Conservation (phyloP, 2,888 invertebrate genomes). For the Microctonus hyperodae region DNA sequence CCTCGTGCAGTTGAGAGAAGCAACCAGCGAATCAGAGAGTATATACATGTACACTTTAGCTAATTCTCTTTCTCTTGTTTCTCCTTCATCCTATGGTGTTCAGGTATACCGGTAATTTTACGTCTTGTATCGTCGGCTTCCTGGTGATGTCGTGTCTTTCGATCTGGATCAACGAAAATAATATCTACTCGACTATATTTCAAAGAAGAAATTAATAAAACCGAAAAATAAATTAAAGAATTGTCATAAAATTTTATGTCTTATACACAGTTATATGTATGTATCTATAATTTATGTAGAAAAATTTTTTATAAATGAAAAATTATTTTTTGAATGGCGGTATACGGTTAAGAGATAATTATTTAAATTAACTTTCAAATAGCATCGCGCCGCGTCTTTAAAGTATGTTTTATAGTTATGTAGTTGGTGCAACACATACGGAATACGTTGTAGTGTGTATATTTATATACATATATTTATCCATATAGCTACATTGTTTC, state of each 20-base stretch:
- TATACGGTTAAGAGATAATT: too few species aligned
- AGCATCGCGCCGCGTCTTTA: too few species aligned
- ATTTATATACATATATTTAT: conserved; percentile 12
- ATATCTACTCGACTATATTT: background rate
- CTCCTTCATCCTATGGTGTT: conserved; percentile 29
- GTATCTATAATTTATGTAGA: too few species aligned
- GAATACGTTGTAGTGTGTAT: too few species aligned
- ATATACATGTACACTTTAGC: conserved; percentile 7
- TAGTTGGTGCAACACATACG: conserved; percentile 5
- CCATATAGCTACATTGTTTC: conserved; percentile 24
- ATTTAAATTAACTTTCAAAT: conserved; percentile 46
- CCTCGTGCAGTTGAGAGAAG: conserved; percentile 45
- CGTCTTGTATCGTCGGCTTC: conserved; percentile 51
- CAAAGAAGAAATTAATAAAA: background rate
- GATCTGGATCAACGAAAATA: conserved; percentile 56
- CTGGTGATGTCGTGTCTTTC: conserved; percentile 48
- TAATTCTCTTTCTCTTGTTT: conserved; percentile 24
- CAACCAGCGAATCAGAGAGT: conserved; percentile 25
- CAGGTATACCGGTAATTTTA: conserved; percentile 56
- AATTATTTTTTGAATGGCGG: too few species aligned
- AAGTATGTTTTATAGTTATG: background rate
- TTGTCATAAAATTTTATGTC: too few species aligned
- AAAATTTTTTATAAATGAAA: too few species aligned
- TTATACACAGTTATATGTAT: too few species aligned
- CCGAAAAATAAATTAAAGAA: background rate